Evolutionary conservation across 2,888 invertebrate genomes (phyloP).

Genomic region (Caprella mutica): DNA sequence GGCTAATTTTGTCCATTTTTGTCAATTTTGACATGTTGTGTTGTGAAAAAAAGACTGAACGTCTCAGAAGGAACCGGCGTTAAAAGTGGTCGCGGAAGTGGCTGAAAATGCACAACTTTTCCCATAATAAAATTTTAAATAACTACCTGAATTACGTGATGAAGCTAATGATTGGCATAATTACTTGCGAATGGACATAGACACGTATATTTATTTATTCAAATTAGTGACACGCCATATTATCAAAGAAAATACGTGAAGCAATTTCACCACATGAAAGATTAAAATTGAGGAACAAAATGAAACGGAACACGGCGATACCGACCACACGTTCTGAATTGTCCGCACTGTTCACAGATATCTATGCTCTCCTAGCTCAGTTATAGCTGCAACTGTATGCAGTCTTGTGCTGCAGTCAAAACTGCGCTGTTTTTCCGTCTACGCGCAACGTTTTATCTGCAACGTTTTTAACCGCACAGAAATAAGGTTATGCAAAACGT

Average conservation of each 20-base stretch:
- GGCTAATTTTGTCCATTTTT: too few species aligned
- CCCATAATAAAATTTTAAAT: neutral
- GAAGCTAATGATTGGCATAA: neutral
- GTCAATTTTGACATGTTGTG: neutral
- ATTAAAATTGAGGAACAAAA: too few species aligned
- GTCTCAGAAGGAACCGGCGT: neutral
- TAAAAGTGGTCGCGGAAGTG: too few species aligned
- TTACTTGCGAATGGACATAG: neutral
- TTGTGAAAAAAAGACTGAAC: neutral
- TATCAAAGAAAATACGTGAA: too few species aligned
- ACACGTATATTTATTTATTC: neutral
- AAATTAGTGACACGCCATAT: neutral
- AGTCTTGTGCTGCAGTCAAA: conserved; percentile 3
- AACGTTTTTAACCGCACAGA: conserved; percentile 1
- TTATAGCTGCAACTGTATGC: neutral
- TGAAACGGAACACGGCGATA: conserved; percentile 1
- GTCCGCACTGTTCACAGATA: conserved; percentile 1
- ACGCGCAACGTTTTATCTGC: conserved; percentile 7
- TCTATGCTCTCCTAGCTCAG: conserved; percentile 4
- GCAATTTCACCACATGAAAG: too few species aligned
- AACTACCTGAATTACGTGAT: neutral
- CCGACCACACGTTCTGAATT: neutral
- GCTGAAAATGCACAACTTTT: neutral
- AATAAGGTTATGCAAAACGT: neutral
- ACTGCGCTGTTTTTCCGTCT: too few species aligned